Percentiles rank a stretch among this genome's conserved stretches.
Conservation (phyloP, 1,140 invertebrate genomes). For the Sycophaga agraensis region DNA sequence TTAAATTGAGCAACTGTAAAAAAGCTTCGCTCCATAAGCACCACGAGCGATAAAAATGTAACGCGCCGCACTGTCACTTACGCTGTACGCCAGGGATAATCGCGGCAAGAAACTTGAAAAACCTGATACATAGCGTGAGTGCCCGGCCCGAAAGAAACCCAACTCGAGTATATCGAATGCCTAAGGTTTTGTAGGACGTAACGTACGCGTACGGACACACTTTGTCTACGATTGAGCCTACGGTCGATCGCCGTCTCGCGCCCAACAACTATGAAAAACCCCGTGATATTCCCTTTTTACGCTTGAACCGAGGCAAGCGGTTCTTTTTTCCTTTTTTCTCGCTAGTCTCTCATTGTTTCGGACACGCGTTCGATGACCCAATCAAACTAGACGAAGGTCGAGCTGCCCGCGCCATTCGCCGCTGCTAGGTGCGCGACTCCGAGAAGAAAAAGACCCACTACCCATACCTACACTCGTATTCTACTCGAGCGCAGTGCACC, state of each 20-base stretch:
- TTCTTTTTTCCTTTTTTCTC: not conserved
- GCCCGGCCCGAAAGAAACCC: not conserved
- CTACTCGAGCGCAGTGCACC: not conserved
- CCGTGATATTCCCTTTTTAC: not conserved
- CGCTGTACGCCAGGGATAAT: constrained; percentile 6
- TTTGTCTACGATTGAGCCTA: no score
- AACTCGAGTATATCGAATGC: not conserved
- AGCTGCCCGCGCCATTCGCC: constrained; percentile 29
- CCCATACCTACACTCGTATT: no score
- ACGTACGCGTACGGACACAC: not conserved
- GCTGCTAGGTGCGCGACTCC: constrained; percentile 23
- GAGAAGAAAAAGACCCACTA: constrained; percentile 39
- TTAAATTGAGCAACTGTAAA: no score
- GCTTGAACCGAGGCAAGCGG: not conserved
- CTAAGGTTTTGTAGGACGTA: not conserved
- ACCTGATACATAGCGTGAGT: constrained; percentile 27
- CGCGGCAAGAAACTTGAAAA: constrained; percentile 20
- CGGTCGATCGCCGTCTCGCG: no score
- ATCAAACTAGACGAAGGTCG: constrained; percentile 31
- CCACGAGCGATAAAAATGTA: constrained; percentile 13
- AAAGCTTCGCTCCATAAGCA: not conserved
- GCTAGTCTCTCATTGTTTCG: no score
- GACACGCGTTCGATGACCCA: no score
- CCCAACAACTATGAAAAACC: no score
- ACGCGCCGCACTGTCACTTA: not conserved